Base-by-base conservation (phyloP, 1,140 invertebrate genomes). In the Leptestheria dahalacensis region DNA sequence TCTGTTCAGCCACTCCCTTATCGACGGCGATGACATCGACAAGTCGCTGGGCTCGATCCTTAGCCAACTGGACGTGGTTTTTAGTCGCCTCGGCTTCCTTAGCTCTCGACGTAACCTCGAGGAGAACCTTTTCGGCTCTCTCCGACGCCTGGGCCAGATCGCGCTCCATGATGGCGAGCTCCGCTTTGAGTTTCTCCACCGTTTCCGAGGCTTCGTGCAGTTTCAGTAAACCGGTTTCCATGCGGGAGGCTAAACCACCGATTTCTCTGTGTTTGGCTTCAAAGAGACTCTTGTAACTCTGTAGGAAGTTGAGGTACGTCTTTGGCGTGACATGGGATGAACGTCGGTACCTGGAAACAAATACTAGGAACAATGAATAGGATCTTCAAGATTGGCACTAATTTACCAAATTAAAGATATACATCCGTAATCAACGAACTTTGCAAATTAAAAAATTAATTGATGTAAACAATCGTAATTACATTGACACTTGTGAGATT, bases 311-410 rank as follows among this genome's bases (percentile, higher is more conserved):
- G 15, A 97, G 72, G 72, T 96, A 97, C 0, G 93, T 97, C 73
- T 97, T 97, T 9, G 93, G 93, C 20, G 94, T 97, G 3, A 97
- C 94, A 72, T 97, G 92, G 53, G 91, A 93, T 1, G 91, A 86
- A 64, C 93, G 78, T 25, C 93, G 80, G 68, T 91, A 95, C 65
- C 79, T 82, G 64, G 21, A 64, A 65, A 60, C 61, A 57, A 23
- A 58, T 52, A 53, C 23, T 41, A 15, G 33, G 6, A 41, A 41
- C 15, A 9, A 41, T 9, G 33, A 41, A 41, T 15, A 41, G 33
- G 6, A 41, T n/a, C n/a, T n/a, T n/a, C n/a, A n/a, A n/a, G n/a
- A n/a, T n/a, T n/a, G n/a, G n/a, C n/a, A n/a, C n/a, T n/a, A n/a
- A n/a, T n/a, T n/a, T n/a, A n/a, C n/a, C n/a, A n/a, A n/a, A n/a